Evolutionary conservation across 2,797 vertebrate species (phyloP), one percentile per base, ranked within the genome.

Genomic region (Hipposideros larvatus): DNA sequence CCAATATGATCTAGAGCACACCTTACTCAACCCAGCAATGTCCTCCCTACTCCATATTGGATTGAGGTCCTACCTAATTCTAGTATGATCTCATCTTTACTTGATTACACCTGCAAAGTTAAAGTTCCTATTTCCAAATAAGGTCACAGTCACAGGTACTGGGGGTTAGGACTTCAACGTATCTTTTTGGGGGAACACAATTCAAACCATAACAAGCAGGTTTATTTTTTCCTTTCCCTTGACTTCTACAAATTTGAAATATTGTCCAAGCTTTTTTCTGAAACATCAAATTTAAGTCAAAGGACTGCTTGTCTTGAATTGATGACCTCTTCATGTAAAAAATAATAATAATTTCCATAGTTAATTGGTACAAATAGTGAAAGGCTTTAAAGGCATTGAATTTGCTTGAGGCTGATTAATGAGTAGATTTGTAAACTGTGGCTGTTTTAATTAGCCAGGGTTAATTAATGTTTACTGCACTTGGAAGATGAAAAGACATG

Each of bases 401-500:
- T 95, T 97, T 96, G 91, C 86, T 92, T 59, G 71, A 87, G 51
- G 75, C 86, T 95, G 96, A 95, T 91, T 79, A 96, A 96, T 96
- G 87, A 96, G 89, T 91, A 96, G 82, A 97, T 97, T 85, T 94
- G 93, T 98, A 96, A 96, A 91, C 89, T 14, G 1, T 78, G 95
- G 59, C 93, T 97, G 92, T 71, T 95, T 91, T 96, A 96, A 98
- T 97, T 97, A 96, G 71, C 86, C 15, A 55, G 48, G 96, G 89
- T 97, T 98, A 98, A 98, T 97, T 96, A 97, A 90, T 98, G 94
- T 97, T 98, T 97, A 95, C 79, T 75, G n/a, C 46, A 43, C 83
- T 91, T 83, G 46, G 55, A 95, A 89, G 94, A 96, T 96, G 89
- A 97, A 97, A 97, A 96, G 78, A 89, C 91, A 71, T 51, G 28